Evolutionary conservation across 2,113 vertebrate species (phyloP), one percentile per base, ranked within the genome.

Genomic region (Chunga burmeisteri): DNA sequence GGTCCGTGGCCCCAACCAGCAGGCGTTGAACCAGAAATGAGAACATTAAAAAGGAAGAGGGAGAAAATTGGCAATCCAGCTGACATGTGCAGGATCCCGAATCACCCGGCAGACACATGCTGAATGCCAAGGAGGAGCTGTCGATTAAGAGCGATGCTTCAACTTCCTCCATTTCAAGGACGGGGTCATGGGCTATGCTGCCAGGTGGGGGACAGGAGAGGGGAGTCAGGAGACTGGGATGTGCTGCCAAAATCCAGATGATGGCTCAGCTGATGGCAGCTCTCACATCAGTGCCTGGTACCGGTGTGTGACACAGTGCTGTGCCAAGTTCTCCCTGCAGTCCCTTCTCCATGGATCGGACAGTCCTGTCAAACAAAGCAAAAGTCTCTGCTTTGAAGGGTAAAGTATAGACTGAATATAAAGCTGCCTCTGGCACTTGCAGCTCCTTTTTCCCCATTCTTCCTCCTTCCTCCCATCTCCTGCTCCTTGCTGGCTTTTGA

Each of bases 121-220:
- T 49, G 86, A 75, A 74, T 55, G 47, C 67, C 61, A 70, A 46
- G 63, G 86, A 75, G 84, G 32, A 66, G 56, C 68, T 52, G 40
- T 7, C 0, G 0, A 13, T 32, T 50, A 47, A 9, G 52, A 61
- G 73, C 0, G 0, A 4, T 5, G 14, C n/a, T 81, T 42, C 0
- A 0, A 3, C 55, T 68, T 22, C 62, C 50, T 56, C 36, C 3
- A 1, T 26, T n/a, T 67, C 44, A 56, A 55, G 61, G 82, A 36
- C 20, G 32, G 75, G 55, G 26, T n/a, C 86, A 40, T 4, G 34
- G 67, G 82, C 59, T 86, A 66, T 74, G 38, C 63, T 86, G 75
- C 56, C 67, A 40, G 44, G 38, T 47, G 46, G 53, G 63, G 46
- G 68, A 71, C 27, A 49, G 65, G 25, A 68, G 10, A 78, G 21